phyloP scores from a whole-genome alignment of 2,888 invertebrate genomes.

The Arrhopalites spinosus region DNA sequence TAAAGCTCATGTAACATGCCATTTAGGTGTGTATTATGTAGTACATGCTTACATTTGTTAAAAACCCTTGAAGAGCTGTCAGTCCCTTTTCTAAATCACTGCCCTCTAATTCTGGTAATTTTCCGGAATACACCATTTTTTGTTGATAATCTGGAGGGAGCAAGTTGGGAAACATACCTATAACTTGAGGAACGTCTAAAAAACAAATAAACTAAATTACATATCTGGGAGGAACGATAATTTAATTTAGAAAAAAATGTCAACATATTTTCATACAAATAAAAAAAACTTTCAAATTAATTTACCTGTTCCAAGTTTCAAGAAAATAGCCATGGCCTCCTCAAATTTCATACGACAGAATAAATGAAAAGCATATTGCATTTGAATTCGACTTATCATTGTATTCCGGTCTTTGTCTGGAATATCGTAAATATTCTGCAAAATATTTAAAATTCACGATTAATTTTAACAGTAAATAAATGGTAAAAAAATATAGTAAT shows the following conservation, averaged over 20 bases:
- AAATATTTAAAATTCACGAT: constrained; percentile 52
- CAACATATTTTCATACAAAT: too few relatives aligned
- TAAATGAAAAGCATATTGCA: constrained; percentile 85
- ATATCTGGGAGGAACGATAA: not conserved
- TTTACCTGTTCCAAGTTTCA: constrained; percentile 76
- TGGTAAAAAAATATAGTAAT: not conserved
- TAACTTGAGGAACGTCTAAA: constrained; percentile 89
- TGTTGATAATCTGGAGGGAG: constrained; percentile 66
- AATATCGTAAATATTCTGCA: constrained; percentile 78
- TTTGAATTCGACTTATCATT: constrained; percentile 80
- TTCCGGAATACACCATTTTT: constrained; percentile 64
- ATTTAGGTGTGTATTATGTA: not conserved
- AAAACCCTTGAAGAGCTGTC: constrained; percentile 84
- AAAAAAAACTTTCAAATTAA: too few relatives aligned
- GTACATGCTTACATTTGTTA: constrained; percentile 69
- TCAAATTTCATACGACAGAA: constrained; percentile 87
- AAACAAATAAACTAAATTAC: not conserved
- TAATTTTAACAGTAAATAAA: too few relatives aligned
- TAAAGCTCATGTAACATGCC: too few relatives aligned
- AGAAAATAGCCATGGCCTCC: constrained; percentile 89
- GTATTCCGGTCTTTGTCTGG: constrained; percentile 31
- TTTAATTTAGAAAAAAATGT: not conserved
- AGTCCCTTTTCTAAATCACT: constrained; percentile 86
- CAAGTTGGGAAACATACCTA: constrained; percentile 89
- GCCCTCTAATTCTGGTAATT: constrained; percentile 71